Evolutionary conservation across 2,113 vertebrate genomes (phyloP).

Genomic region (Pipra filicauda): DNA sequence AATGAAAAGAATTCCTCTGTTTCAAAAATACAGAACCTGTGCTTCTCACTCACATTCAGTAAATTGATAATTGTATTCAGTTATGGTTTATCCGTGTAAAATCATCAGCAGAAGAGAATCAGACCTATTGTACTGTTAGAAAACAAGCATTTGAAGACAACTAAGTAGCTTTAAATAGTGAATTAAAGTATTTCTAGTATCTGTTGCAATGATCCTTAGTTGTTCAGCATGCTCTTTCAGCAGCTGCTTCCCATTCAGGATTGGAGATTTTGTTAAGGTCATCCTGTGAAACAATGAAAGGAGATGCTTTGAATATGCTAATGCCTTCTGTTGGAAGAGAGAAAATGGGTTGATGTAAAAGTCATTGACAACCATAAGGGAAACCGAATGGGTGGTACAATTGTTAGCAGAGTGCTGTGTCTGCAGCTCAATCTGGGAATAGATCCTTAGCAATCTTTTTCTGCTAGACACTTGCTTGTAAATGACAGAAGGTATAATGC

Average conservation of each 20-base stretch:
- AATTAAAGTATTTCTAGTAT: not conserved
- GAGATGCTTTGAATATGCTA: slow-evolving; percentile 24
- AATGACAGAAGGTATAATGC: not conserved
- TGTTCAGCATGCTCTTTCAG: not conserved
- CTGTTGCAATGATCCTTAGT: not conserved
- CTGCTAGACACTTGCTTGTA: not conserved
- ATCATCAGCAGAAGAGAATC: not conserved
- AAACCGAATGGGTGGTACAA: not conserved
- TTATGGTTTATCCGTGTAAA: not conserved
- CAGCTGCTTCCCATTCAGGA: not conserved
- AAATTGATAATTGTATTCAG: not conserved
- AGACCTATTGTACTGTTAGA: not conserved
- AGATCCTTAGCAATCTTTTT: not conserved
- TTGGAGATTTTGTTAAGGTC: not conserved
- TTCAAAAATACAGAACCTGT: not conserved
- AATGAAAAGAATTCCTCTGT: not conserved
- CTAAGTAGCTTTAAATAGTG: not conserved
- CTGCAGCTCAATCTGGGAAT: not conserved
- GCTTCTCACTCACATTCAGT: not conserved
- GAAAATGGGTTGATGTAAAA: slow-evolving; percentile 2
- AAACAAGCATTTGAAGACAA: slow-evolving; percentile 2
- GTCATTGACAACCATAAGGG: not conserved
- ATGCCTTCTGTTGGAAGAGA: not conserved
- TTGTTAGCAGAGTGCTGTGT: not conserved
- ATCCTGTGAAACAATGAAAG: not conserved